Percentiles rank a stretch among this genome's conserved stretches.
phyloP scores from a whole-genome alignment of 2,113 vertebrate species.

The Paraplagusia blochii region DNA sequence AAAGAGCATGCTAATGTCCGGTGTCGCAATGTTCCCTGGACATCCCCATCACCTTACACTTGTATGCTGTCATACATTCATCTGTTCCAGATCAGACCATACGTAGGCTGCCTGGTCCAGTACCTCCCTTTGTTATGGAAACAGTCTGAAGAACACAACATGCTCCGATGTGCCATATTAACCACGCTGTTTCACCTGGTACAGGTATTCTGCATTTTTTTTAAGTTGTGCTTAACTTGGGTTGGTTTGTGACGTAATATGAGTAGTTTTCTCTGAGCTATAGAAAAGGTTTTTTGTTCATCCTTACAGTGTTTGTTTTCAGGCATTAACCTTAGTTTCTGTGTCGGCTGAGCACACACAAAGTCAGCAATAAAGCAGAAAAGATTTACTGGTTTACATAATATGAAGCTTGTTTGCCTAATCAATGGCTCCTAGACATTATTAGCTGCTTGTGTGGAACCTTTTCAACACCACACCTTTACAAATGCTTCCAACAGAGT shows the following conservation, averaged over 20 bases:
- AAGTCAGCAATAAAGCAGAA: no score
- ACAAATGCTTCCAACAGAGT: background rate
- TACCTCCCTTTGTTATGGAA: constrained; percentile 98
- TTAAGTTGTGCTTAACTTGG: no score
- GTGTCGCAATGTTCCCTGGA: background rate
- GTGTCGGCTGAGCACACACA: no score
- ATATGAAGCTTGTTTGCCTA: no score
- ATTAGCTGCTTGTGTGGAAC: no score
- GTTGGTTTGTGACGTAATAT: no score
- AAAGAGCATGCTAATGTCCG: background rate
- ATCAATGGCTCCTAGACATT: no score
- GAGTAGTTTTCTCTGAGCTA: no score
- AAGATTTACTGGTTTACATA: no score
- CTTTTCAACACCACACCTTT: background rate
- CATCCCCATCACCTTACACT: background rate
- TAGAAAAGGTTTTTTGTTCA: no score
- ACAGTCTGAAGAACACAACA: constrained; percentile 98
- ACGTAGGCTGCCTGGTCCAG: constrained; percentile 91
- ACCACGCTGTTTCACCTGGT: constrained; percentile 92
- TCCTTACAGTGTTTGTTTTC: no score
- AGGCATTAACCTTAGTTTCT: no score
- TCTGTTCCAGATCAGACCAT: constrained; percentile 83
- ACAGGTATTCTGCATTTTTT: constrained; percentile 76
- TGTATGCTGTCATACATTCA: background rate
- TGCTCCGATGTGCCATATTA: constrained; percentile 96